Evolutionary conservation across 2,113 vertebrate genomes (phyloP).

Genomic region (Macquaria ambigua): DNA sequence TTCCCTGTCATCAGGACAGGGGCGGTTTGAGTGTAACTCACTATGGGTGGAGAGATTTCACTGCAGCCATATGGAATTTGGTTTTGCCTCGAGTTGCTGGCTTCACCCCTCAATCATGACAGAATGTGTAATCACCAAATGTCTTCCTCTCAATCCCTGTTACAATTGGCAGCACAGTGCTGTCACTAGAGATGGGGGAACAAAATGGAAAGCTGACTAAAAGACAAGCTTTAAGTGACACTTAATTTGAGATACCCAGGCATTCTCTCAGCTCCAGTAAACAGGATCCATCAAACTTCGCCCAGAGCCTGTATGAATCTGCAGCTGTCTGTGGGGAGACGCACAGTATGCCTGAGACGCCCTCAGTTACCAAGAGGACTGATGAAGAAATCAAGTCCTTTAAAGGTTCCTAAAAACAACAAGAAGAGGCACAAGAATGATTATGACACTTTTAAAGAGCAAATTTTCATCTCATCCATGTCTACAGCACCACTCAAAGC

Average conservation of each 20-base stretch:
- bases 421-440: conserved; percentile 26
- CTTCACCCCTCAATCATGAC: conserved; percentile 79
- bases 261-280: conserved; percentile 78
- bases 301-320: conserved; percentile 71
- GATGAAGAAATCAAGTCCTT: conserved; percentile 69
- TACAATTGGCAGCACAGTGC: conserved; percentile 76
- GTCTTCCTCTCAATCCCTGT: conserved; percentile 79
- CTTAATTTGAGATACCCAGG: conserved; percentile 83
- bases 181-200: conserved; percentile 76
- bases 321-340: conserved; percentile 70
- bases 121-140: conserved; percentile 81
- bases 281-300: conserved; percentile 82
- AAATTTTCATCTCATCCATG: conserved; percentile 37
- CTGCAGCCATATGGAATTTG: conserved; percentile 77
- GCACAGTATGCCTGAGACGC: conserved; percentile 58
- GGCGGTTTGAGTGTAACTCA: conserved; percentile 68
- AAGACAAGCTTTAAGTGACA: conserved; percentile 84
- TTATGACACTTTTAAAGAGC: conserved; percentile 40
- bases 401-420: conserved; percentile 61
- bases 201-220: conserved; percentile 79
- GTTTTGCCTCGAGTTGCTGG: conserved; percentile 69
- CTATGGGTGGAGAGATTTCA: conserved; percentile 65
- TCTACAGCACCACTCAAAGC: conserved; percentile 31
- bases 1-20: conserved; percentile 76
- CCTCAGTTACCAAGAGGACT: conserved; percentile 58